phyloP scores from a whole-genome alignment of 2,888 invertebrate species.

The Andrena fulva region DNA sequence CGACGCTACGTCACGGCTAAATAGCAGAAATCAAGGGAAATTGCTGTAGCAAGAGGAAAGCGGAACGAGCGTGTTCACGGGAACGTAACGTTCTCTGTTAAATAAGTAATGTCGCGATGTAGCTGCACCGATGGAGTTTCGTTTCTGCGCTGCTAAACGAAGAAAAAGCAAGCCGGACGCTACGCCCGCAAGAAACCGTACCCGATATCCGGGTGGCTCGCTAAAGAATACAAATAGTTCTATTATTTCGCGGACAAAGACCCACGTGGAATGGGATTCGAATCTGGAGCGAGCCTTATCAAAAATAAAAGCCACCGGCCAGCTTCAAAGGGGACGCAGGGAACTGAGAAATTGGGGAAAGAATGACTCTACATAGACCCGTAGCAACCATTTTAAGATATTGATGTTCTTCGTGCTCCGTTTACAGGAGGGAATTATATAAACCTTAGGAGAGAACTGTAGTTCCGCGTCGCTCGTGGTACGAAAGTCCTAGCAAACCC shows the following conservation, averaged over 20 bases:
- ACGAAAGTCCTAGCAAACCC: too few species aligned
- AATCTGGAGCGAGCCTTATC: constrained; percentile 50
- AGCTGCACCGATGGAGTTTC: constrained; percentile 30
- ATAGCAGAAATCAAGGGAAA: constrained; percentile 11
- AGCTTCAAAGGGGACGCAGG: constrained; percentile 31
- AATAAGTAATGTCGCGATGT: constrained; percentile 47
- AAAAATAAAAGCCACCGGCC: constrained; percentile 39
- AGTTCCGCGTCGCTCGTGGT: not conserved
- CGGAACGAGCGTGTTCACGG: constrained; percentile 28
- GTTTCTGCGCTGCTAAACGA: constrained; percentile 3
- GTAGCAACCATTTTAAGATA: constrained; percentile 12
- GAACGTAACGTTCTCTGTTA: constrained; percentile 33
- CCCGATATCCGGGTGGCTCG: constrained; percentile 36
- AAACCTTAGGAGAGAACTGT: not conserved
- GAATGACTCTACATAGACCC: constrained; percentile 21
- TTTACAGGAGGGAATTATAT: not conserved
- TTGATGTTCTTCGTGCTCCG: not conserved
- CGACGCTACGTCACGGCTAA: constrained; percentile 15
- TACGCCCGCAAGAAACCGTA: constrained; percentile 19
- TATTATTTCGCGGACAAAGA: constrained; percentile 53
- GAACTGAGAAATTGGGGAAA: constrained; percentile 13
- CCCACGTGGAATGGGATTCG: constrained; percentile 15
- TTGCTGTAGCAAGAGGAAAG: not conserved
- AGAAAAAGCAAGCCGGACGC: constrained; percentile 25
- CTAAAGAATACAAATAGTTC: constrained; percentile 60